phyloP scores from a whole-genome alignment of 2,888 invertebrate species.

The Cerceris ruficornis region DNA sequence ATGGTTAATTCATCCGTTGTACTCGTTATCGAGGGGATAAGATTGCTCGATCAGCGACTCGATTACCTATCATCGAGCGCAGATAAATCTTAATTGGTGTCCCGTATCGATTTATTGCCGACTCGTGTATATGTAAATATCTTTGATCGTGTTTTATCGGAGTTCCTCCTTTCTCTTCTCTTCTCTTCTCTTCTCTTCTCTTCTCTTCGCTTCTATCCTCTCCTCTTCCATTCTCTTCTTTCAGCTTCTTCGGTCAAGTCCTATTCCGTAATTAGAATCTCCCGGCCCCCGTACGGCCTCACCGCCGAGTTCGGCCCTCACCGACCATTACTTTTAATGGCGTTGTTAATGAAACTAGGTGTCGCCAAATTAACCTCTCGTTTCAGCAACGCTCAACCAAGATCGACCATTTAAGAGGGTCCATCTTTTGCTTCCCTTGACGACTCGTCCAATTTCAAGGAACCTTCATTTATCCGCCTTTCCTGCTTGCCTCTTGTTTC shows the following conservation, averaged over 20 bases:
- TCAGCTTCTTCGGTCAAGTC: slow-evolving; percentile 54
- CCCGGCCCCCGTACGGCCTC: slow-evolving; percentile 68
- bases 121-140: slow-evolving; percentile 55
- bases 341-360: slow-evolving; percentile 81
- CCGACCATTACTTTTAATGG: slow-evolving; percentile 81
- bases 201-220: background rate
- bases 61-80: slow-evolving; percentile 52
- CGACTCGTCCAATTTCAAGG: no score
- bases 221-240: slow-evolving; percentile 6
- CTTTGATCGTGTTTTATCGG: slow-evolving; percentile 47
- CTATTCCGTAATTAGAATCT: slow-evolving; percentile 78
- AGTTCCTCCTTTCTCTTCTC: background rate
- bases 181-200: background rate
- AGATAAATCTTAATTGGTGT: slow-evolving; percentile 69
- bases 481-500: no score
- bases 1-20: slow-evolving; percentile 57
- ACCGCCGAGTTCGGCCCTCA: slow-evolving; percentile 71
- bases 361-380: slow-evolving; percentile 81
- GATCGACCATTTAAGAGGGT: slow-evolving; percentile 17
- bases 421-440: background rate
- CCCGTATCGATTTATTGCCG: slow-evolving; percentile 48
- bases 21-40: slow-evolving; percentile 59
- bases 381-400: slow-evolving; percentile 78
- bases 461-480: no score
- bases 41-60: slow-evolving; percentile 53